phyloP scores from a whole-genome alignment of 2,797 vertebrate species.

The Hemitrygon akajei region DNA sequence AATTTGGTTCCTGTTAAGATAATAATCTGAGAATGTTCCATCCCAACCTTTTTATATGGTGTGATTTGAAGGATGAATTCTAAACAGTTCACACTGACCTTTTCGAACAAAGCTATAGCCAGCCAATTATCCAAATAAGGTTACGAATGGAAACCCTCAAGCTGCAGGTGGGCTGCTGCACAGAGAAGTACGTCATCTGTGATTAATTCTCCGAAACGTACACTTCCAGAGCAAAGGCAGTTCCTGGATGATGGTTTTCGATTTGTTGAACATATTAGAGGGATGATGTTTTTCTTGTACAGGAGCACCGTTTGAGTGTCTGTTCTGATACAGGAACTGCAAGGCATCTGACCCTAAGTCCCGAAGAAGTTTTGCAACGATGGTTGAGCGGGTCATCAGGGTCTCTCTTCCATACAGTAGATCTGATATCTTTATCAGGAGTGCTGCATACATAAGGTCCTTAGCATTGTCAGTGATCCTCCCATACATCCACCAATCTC shows the following conservation, averaged over 20 bases:
- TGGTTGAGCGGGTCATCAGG: too few species aligned
- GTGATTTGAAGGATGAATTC: neutral
- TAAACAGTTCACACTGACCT: neutral
- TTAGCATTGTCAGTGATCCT: too few species aligned
- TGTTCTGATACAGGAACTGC: too few species aligned
- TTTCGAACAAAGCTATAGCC: neutral
- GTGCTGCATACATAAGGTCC: too few species aligned
- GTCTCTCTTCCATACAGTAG: too few species aligned
- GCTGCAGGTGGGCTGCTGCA: neutral
- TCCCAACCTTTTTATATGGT: neutral
- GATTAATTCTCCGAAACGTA: neutral
- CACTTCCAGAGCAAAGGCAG: neutral
- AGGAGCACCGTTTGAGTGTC: too few species aligned
- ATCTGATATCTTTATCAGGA: too few species aligned
- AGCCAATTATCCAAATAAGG: conserved; percentile 30
- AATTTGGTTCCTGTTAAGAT: neutral
- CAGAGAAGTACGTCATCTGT: neutral
- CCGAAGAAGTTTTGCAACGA: too few species aligned
- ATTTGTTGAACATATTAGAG: neutral
- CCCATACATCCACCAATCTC: too few species aligned
- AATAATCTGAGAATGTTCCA: neutral
- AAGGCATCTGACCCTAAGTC: too few species aligned
- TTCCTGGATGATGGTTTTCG: neutral
- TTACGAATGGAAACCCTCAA: neutral
- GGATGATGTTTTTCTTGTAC: neutral